Conservation (phyloP, 2,888 invertebrate genomes). For the Drosophila prostipennis region DNA sequence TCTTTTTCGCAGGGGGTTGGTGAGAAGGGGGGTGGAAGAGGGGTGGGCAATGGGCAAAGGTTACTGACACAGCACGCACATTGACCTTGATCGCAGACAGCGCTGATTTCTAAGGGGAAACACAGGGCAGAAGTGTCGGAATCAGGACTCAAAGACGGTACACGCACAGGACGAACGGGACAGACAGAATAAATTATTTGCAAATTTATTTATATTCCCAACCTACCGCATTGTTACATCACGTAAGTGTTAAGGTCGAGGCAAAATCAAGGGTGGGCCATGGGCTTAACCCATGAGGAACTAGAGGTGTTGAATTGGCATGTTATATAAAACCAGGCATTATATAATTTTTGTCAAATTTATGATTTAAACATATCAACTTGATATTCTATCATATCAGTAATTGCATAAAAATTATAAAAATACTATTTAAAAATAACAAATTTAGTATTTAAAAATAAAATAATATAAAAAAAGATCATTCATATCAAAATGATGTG, state of each 20-base stretch:
- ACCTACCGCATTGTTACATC: constrained; percentile 76
- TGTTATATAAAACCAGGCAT: too few species aligned
- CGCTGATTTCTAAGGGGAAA: constrained; percentile 28
- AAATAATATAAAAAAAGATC: too few species aligned
- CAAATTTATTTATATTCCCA: constrained; percentile 74
- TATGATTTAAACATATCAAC: too few species aligned
- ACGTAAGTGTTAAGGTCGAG: constrained; percentile 48
- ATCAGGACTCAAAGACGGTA: constrained; percentile 14
- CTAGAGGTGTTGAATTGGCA: neutral
- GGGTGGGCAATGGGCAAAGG: constrained; percentile 62
- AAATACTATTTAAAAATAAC: too few species aligned
- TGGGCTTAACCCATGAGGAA: neutral
- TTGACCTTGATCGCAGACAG: constrained; percentile 75
- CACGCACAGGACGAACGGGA: constrained; percentile 10
- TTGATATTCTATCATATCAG: too few species aligned
- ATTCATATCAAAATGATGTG: too few species aligned
- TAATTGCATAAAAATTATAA: too few species aligned
- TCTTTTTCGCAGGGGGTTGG: constrained; percentile 3
- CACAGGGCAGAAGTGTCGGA: constrained; percentile 16
- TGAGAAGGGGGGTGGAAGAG: constrained; percentile 45
- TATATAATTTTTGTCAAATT: too few species aligned
- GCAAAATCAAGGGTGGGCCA: constrained; percentile 12
- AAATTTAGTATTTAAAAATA: too few species aligned
- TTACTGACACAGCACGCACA: constrained; percentile 80
- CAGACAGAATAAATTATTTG: constrained; percentile 70